Evolutionary conservation across 2,888 invertebrate genomes (phyloP).

Genomic region (Halictus ligatus): DNA sequence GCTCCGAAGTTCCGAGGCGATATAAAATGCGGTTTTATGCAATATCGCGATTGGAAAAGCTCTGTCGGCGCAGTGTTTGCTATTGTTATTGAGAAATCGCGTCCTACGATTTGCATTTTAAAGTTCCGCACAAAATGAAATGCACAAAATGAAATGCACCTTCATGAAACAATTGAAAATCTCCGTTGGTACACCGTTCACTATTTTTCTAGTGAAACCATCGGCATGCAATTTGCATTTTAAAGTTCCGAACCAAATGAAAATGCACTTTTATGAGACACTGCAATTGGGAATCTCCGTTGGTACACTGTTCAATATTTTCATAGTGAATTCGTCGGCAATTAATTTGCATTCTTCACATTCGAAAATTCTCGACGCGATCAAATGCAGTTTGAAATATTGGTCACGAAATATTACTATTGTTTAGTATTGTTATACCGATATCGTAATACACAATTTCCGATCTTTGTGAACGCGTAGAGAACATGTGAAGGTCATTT

Average conservation of each 20-base stretch:
- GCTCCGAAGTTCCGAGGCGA: no score
- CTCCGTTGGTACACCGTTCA: no score
- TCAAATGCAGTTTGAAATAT: background rate
- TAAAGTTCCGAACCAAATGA: no score
- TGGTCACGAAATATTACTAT: background rate
- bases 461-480: no score
- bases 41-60: background rate
- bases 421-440: background rate
- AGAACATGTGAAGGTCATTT: no score
- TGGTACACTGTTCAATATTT: background rate
- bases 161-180: background rate
- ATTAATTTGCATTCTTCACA: background rate
- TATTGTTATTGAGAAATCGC: background rate
- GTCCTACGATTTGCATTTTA: background rate
- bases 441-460: no score
- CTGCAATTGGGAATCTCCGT: background rate
- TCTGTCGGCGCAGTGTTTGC: background rate
- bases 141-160: background rate
- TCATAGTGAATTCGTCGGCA: background rate
- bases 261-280: no score
- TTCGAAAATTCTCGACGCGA: background rate
- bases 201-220: no score
- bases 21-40: background rate
- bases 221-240: no score
- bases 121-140: background rate